Conservation (phyloP, 2,113 vertebrate genomes). For the Trinectes maculatus region DNA sequence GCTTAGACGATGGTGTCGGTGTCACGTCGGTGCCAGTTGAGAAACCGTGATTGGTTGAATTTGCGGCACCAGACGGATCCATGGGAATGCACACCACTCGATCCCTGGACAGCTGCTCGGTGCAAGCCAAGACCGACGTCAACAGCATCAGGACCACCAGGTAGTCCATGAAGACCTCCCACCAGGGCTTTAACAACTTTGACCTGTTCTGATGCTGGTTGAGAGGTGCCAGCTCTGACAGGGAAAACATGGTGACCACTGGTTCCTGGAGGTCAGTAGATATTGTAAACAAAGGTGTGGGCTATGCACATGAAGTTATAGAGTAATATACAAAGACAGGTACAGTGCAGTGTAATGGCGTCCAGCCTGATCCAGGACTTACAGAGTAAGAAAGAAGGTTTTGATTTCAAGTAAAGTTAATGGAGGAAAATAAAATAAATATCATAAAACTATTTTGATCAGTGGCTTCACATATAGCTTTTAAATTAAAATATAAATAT, state of each 20-base stretch:
- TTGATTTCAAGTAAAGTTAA: too few species aligned
- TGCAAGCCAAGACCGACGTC: conserved; percentile 84
- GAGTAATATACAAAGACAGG: background rate
- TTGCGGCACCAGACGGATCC: conserved; percentile 24
- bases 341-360: background rate
- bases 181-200: conserved; percentile 86
- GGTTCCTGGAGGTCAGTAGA: too few species aligned
- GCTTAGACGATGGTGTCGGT: conserved; percentile 14
- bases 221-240: conserved; percentile 81
- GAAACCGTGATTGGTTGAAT: conserved; percentile 6
- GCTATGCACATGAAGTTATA: background rate
- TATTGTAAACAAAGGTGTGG: too few species aligned
- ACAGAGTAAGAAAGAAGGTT: too few species aligned
- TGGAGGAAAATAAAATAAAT: too few species aligned
- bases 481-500: too few species aligned
- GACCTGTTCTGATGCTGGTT: conserved; percentile 76
- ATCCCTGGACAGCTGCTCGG: conserved; percentile 82
- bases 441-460: too few species aligned
- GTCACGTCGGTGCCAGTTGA: background rate
- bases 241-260: conserved; percentile 78
- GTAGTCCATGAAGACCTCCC: conserved; percentile 89
- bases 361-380: too few species aligned
- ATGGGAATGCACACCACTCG: conserved; percentile 83
- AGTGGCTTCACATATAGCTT: too few species aligned
- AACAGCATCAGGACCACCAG: conserved; percentile 85